Base-by-base conservation (phyloP, 2,113 vertebrate genomes). In the Neolamprologus devosi region DNA sequence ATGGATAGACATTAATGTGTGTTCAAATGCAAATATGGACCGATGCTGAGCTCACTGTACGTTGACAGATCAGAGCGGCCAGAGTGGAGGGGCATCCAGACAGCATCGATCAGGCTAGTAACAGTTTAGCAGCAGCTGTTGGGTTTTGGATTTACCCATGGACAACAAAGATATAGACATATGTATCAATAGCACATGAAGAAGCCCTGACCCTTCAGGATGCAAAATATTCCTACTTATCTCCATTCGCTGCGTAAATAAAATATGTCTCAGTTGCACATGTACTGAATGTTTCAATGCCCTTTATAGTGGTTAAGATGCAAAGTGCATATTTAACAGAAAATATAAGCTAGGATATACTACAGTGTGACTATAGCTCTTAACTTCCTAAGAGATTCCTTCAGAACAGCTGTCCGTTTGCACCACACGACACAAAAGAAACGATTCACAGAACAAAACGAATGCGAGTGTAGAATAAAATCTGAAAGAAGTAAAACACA, bases 231-330 rank as follows among this genome's bases (percentile, higher is more conserved):
- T 90, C 90, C 58, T 82, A 92, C 89, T 68, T 83, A 87, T 93
- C 92, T 93, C 75, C 84, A 89, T 87, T 94, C 90, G 86, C 83
- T 65, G 87, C 80, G 86, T 90, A 91, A 92, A 91, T 91, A 92
- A 93, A 93, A 91, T 83, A 91, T 92, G 94, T 90, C 88, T 93
- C 85, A 93, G 89, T 92, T 96, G 92, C 92, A 94, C 91, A 89
- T 93, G 92, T 95, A 91, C 94, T 92, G 92, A 95, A 94, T 93
- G 95, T 95, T 94, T 94, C 94, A 97, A 97, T 96, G 96, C 96
- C 96, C 95, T 96, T 96, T 95, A 95, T 95, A 96, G 96, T 96
- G 95, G 95, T 96, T 95, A 95, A 92, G 94, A 96, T 95, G 93
- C 94, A 96, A 96, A 96, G 95, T 97, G 96, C 96, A 96, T 95